A percentile compares a stretch with the other conserved stretches of the same genome.
Evolutionary conservation across 2,113 vertebrate species (phyloP).

Genomic region (Myiagra hebetior): DNA sequence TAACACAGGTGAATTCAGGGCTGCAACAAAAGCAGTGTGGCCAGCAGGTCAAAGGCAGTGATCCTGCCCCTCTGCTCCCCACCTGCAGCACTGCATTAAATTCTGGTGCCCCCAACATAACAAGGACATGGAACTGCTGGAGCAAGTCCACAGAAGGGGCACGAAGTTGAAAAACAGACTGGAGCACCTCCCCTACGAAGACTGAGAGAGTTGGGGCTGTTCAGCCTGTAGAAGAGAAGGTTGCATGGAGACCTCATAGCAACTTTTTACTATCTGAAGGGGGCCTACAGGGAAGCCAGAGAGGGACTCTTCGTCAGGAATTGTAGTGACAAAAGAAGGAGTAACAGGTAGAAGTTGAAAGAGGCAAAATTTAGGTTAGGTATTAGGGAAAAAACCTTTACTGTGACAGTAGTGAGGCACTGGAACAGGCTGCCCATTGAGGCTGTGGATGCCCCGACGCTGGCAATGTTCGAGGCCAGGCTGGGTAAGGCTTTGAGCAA

Average conservation of each 20-base stretch:
- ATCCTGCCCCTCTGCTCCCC: not conserved
- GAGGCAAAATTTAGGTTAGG: not conserved
- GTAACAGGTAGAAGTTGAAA: not conserved
- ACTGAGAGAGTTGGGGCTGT: not conserved
- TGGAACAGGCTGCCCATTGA: not conserved
- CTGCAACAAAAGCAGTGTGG: not conserved
- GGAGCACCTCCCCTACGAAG: not conserved
- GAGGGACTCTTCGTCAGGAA: not conserved
- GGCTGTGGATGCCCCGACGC: fast-evolving
- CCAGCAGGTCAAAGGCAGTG: not conserved
- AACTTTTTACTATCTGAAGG: not conserved
- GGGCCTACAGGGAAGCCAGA: not conserved
- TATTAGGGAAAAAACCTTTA: not conserved
- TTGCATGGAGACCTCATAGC: not conserved
- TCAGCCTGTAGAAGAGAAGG: not conserved
- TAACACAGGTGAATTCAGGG: not conserved
- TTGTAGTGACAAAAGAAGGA: not conserved
- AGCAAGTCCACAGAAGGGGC: not conserved
- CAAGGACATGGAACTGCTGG: not conserved
- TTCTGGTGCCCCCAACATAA: not conserved
- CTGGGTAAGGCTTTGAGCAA: not conserved
- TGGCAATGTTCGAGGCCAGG: not conserved
- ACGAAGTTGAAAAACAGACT: not conserved
- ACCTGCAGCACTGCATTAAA: not conserved
- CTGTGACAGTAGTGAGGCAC: not conserved